These are phyloP conservation scores for Clarias macrocephalus DNA, from an alignment of 2,113 vertebrate species.

Conservation along the genomic window DNA sequence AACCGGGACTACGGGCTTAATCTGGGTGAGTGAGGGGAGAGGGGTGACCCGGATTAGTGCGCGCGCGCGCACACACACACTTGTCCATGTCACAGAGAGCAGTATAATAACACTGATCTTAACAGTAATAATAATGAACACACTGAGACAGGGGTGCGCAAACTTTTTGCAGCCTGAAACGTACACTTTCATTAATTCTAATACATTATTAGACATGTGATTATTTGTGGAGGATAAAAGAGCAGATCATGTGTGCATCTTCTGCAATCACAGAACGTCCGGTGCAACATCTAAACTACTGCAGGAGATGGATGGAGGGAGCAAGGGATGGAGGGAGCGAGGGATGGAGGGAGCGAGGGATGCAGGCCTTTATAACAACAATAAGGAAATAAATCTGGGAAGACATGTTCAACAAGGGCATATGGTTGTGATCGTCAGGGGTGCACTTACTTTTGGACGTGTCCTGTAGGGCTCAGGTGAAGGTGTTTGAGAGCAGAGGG, in stretches of 20 bases:
- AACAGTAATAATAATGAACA: not conserved
- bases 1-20: slow-evolving; percentile 78
- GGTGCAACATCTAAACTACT: not conserved
- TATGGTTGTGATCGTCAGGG: not conserved
- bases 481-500: too few relatives aligned
- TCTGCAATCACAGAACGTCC: not conserved
- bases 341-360: not conserved
- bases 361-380: too few relatives aligned
- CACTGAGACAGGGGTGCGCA: not conserved
- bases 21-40: slow-evolving; percentile 79
- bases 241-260: not conserved
- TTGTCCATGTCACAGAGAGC: too few relatives aligned
- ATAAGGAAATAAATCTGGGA: not conserved
- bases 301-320: not conserved
- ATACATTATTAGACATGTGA: not conserved
- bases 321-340: too few relatives aligned
- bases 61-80: not conserved
- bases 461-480: too few relatives aligned
- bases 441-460: not conserved
- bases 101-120: too few relatives aligned
- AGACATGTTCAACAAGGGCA: not conserved
- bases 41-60: slow-evolving; percentile 8
- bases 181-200: not conserved
- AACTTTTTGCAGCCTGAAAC: not conserved
- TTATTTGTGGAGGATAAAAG: not conserved